phyloP scores from a whole-genome alignment of 2,888 invertebrate genomes.

The Himalopsyche japonica region DNA sequence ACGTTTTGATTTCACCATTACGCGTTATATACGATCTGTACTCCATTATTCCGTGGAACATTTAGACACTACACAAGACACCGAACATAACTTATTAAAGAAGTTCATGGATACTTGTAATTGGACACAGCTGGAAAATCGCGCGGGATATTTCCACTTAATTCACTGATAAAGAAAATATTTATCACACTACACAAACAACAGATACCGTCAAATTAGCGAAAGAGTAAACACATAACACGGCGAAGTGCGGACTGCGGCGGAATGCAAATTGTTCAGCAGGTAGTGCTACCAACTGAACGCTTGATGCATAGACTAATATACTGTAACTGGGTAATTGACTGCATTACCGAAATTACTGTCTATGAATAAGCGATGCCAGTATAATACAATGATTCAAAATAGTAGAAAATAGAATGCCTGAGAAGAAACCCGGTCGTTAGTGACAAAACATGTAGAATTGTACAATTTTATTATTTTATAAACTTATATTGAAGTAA shows the following conservation, averaged over 20 bases:
- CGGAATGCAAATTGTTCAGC: not conserved
- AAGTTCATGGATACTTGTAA: not conserved
- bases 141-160: not conserved
- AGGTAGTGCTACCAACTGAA: not conserved
- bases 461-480: too few species aligned
- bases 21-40: conserved; percentile 13
- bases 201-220: not conserved
- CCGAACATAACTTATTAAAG: not conserved
- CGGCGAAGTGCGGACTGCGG: not conserved
- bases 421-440: too few species aligned
- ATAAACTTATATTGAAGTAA: too few species aligned
- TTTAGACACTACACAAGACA: conserved; percentile 24
- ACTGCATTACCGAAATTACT: too few species aligned
- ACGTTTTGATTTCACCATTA: conserved; percentile 15
- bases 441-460: too few species aligned
- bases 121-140: not conserved
- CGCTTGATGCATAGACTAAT: too few species aligned
- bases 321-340: too few species aligned
- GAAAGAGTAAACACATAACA: not conserved
- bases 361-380: too few species aligned
- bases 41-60: conserved; percentile 23
- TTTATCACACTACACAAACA: not conserved
- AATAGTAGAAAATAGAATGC: too few species aligned
- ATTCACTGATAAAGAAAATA: not conserved
- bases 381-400: too few species aligned